phyloP scores from a whole-genome alignment of 1,140 invertebrate genomes.

The Drosophila dunni region DNA sequence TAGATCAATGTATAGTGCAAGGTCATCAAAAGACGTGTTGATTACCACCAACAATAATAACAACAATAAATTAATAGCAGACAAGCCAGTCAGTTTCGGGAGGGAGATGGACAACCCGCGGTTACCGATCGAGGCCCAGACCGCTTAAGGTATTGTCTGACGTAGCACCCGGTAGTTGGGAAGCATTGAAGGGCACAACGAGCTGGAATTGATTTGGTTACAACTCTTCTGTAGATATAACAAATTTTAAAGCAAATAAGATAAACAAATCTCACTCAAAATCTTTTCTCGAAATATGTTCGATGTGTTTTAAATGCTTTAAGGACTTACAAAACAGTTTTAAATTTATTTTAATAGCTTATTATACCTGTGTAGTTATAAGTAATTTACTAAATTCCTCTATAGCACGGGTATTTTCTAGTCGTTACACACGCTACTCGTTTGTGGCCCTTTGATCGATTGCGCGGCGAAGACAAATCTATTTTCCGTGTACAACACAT shows the following conservation, averaged over 20 bases:
- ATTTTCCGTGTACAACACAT: conserved; percentile 57
- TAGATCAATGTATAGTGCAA: conserved; percentile 77
- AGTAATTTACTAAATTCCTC: background rate
- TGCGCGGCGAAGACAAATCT: conserved; percentile 61
- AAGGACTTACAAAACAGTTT: too few relatives aligned
- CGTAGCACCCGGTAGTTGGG: background rate
- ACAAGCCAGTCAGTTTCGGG: conserved; percentile 4
- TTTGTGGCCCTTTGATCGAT: conserved; percentile 56
- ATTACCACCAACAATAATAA: conserved; percentile 79
- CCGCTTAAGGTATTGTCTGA: conserved; percentile 17
- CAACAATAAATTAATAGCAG: conserved; percentile 78
- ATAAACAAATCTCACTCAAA: too few relatives aligned
- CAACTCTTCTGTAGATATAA: too few relatives aligned
- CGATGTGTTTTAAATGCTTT: too few relatives aligned
- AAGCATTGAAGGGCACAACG: background rate
- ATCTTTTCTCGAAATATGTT: too few relatives aligned
- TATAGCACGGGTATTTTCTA: conserved; percentile 16
- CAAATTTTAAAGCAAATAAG: too few relatives aligned
- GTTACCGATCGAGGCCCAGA: conserved; percentile 33
- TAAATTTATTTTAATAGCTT: too few relatives aligned
- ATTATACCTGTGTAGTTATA: too few relatives aligned
- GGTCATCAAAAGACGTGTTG: conserved; percentile 80
- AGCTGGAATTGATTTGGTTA: background rate
- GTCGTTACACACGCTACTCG: background rate
- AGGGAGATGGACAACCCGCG: conserved; percentile 59